Percentiles rank a stretch among this genome's conserved stretches.
phyloP scores from a whole-genome alignment of 2,888 invertebrate species.

The Chalcis sispes region DNA sequence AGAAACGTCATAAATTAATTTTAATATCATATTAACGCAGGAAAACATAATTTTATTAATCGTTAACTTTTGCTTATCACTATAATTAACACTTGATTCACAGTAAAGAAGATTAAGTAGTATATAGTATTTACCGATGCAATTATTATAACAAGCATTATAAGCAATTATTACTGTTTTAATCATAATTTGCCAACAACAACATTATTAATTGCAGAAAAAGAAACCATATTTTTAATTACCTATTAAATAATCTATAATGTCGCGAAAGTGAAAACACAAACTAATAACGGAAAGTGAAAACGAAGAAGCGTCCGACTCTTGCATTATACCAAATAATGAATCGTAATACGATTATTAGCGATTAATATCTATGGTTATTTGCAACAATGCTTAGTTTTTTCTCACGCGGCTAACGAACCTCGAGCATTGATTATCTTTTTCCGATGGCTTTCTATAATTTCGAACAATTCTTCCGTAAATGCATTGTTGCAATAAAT shows the following conservation, averaged over 20 bases:
- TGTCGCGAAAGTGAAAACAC: slow-evolving; percentile 27
- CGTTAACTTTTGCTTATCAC: too few species aligned
- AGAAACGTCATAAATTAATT: too few species aligned
- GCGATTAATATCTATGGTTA: background rate
- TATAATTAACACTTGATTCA: too few species aligned
- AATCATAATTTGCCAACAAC: too few species aligned
- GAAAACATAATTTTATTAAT: too few species aligned
- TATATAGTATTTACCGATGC: too few species aligned
- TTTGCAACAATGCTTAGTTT: slow-evolving; percentile 21
- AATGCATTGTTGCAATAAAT: slow-evolving; percentile 12
- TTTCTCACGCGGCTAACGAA: slow-evolving; percentile 40
- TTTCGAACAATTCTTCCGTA: slow-evolving; percentile 20
- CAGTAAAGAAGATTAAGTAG: too few species aligned
- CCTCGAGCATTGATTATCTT: slow-evolving; percentile 19
- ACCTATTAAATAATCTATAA: slow-evolving; percentile 22
- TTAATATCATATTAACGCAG: too few species aligned
- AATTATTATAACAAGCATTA: too few species aligned
- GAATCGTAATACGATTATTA: slow-evolving; percentile 11
- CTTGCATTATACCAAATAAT: slow-evolving; percentile 4
- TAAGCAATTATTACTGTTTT: too few species aligned
- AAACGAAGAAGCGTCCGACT: slow-evolving; percentile 14
- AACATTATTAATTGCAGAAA: background rate
- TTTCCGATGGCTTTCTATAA: slow-evolving; percentile 35
- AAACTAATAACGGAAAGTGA: slow-evolving; percentile 25
- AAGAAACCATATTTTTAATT: background rate